Evolutionary conservation across 23 tunicate genomes (phyloP), one percentile per base, ranked within the genome.

Genomic region (Diplosoma virens): DNA sequence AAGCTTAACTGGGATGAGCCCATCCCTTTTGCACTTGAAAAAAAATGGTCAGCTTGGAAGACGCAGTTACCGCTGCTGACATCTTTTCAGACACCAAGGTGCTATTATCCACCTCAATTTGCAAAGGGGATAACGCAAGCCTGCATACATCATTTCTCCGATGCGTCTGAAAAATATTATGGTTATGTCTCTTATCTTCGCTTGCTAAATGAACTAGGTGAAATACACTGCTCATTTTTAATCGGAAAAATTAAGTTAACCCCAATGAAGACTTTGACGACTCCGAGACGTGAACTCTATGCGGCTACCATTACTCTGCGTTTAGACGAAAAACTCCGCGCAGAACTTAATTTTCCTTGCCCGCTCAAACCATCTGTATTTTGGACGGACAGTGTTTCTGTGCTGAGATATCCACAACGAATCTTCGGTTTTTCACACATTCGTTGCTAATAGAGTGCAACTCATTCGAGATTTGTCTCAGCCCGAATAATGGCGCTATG

Each of bases 381-480:
- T 30, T 84, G 90, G 90, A 67, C 82, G 25, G 90, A 84, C 28
- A 77, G 83, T 7, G 78, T 77, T 30, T 67, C 82, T 55, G 90
- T 84, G 17, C 61, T 84, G 53, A 58, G 75, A 22, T 84, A 28
- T 84, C 28, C 35, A 30, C 3, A 73, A 53, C 37, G 72, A 69
- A 31, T 55, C 33, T 0, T 67, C 35, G 35, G 26, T 25, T n/a
- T 77, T 84, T 60, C 82, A 84, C 60, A 68, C 61, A 3, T 84
- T 77, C 37, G 90, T 84, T 47, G 83, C 90, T 7, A 84, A 84
- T 59, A 81, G 83, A 56, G 78, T 77, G 35, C 72, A 77, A 3
- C 28, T 34, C 2, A 84, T 84, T 27, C 59, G 67, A 1, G 61
- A 78, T 30, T 24, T 27, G 6, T 77, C 83, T 26, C 9, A 67